Evolutionary conservation across 2,888 invertebrate species (phyloP), one percentile per base, ranked within the genome.

Genomic region (Smittia aterrima): DNA sequence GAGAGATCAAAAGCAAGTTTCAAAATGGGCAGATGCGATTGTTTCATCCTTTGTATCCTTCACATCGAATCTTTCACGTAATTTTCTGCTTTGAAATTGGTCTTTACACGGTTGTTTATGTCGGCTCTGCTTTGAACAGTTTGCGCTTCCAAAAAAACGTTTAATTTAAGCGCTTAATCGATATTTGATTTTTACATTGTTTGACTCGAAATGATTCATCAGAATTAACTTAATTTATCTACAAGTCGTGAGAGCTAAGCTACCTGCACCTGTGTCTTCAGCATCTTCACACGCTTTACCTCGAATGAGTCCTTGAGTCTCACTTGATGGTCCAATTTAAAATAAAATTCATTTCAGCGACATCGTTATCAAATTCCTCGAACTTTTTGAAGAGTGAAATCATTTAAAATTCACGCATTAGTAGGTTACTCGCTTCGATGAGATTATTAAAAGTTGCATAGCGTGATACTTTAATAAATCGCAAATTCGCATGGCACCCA

Each of bases 111-210:
- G 27, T 20, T 16, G 9, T 27, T 64, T 25, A 64, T 4, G 25
- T 1, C 58, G 64, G 64, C 64, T 25, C 13, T 24, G 18, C 64
- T 64, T 64, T 64, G 64, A 64, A 25, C 13, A 64, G 25, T 22
- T 58, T 58, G 20, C 7, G 32, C 27, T 16, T 66, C 25, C n/a
- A 40, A 7, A 38, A 66, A 66, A 67, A 67, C 67, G 11, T 67
- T 25, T 67, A 47, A 70, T 41, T 70, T 27, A 20, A 25, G 24
- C 71, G 32, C 6, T 1, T 71, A 71, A 71, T 71, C 71, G 71
- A 71, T 71, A 71, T 71, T 71, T 71, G 71, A 71, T 71, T 71
- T 71, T 71, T 41, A n/a, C 40, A 18, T 22, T n/a, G 24, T 47
- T 71, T 71, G 70, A 47, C 53, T 24, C 70, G n/a, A 1, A 1